phyloP scores from a whole-genome alignment of 2,797 vertebrate species.

The Argentina silus region DNA sequence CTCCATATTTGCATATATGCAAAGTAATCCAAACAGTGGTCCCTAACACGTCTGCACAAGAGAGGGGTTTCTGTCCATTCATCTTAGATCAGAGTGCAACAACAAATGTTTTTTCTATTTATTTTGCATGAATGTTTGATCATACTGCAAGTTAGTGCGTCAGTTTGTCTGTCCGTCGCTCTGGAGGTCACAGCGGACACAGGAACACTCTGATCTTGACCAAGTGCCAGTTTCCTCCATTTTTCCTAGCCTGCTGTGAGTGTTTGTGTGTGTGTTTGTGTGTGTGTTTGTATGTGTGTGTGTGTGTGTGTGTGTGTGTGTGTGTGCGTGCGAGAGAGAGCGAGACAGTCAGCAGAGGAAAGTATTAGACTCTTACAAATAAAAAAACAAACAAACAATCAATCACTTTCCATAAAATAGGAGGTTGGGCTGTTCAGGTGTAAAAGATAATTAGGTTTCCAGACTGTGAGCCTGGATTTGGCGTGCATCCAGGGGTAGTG shows the following conservation, averaged over 20 bases:
- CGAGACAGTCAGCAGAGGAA: not conserved
- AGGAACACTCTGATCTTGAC: conserved; percentile 34
- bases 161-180: conserved; percentile 9
- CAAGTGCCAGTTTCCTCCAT: conserved; percentile 57
- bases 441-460: not conserved
- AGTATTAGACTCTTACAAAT: not conserved
- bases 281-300: conserved; percentile 1
- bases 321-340: not conserved
- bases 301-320: conserved; percentile 26
- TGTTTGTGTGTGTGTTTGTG: not conserved
- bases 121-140: not conserved
- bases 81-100: not conserved
- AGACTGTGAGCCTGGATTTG: not conserved
- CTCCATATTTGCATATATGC: conserved; percentile 14
- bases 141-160: not conserved
- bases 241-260: conserved; percentile 18
- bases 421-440: not conserved
- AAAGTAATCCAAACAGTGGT: not conserved
- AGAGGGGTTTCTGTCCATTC: not conserved
- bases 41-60: not conserved
- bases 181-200: conserved; percentile 58
- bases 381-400: not conserved
- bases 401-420: too few relatives aligned
- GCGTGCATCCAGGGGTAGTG: not conserved
- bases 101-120: not conserved